A percentile compares a stretch with the other conserved stretches of the same genome.
These are phyloP conservation scores for Quadroppia sp. DNA, from an alignment of 2,888 invertebrate genomes.

Conservation along the genomic window DNA sequence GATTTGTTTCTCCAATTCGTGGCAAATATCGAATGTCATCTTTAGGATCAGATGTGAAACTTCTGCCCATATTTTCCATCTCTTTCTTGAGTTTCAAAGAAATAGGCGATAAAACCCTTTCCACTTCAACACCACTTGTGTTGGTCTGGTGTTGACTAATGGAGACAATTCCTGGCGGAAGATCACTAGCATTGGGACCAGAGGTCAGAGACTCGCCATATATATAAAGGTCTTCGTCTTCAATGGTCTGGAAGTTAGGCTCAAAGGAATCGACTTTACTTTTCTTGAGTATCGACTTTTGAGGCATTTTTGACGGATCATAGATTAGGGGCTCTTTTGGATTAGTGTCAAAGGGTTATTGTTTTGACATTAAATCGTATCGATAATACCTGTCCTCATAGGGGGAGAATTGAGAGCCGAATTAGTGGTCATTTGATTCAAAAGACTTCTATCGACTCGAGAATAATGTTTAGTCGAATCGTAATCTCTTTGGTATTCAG, in stretches of 20 bases:
- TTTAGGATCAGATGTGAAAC: neutral
- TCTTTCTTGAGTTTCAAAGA: conserved; percentile 15
- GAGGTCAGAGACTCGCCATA: neutral
- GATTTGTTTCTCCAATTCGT: neutral
- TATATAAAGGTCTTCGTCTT: neutral
- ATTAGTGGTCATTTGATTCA: conserved; percentile 3
- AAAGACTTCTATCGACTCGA: neutral
- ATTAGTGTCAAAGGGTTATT: neutral
- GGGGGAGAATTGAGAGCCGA: neutral
- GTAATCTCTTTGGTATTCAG: too few species aligned
- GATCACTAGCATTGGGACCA: neutral
- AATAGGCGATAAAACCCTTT: neutral
- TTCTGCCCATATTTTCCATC: conserved; percentile 11
- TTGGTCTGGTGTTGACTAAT: neutral
- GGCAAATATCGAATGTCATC: neutral
- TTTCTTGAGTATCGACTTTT: neutral
- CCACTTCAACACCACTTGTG: neutral
- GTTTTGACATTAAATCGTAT: neutral
- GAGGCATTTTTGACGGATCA: neutral
- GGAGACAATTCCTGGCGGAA: neutral
- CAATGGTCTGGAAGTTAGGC: neutral
- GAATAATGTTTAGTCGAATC: neutral
- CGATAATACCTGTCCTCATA: neutral
- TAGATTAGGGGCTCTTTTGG: neutral
- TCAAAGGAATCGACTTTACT: neutral